These are phyloP conservation scores for Sebastes cheni DNA, from an alignment of 2,797 vertebrate genomes.

Conservation along the genomic window DNA sequence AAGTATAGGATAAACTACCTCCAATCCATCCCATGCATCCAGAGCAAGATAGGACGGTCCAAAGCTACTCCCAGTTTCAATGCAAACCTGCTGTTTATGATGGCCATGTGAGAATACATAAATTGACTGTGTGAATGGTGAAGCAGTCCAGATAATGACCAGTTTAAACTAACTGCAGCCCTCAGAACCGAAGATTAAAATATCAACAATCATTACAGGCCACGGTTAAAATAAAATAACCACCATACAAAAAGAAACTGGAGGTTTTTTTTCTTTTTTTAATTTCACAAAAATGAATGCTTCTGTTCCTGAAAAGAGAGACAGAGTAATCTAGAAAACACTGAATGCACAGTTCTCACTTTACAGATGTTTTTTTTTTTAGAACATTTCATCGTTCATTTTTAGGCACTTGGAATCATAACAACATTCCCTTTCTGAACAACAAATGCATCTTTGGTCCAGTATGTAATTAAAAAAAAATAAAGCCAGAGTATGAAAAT, in stretches of 20 bases:
- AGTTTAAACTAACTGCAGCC: conserved; percentile 20
- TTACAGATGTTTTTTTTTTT: conserved; percentile 58
- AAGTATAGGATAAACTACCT: conserved; percentile 33
- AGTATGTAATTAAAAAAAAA: conserved; percentile 69
- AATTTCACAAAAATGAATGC: conserved; percentile 81
- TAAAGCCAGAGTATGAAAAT: conserved; percentile 74
- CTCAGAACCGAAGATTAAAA: conserved; percentile 13
- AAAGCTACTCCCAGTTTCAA: background rate
- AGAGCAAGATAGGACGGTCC: background rate
- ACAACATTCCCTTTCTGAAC: conserved; percentile 77
- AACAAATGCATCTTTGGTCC: conserved; percentile 84
- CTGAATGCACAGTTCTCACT: conserved; percentile 71
- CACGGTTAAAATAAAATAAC: conserved; percentile 52
- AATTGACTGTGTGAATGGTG: background rate
- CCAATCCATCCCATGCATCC: background rate
- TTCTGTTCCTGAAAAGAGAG: conserved; percentile 79
- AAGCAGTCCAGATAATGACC: conserved; percentile 24
- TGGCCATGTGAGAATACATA: conserved; percentile 7
- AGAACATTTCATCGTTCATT: conserved; percentile 73
- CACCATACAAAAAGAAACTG: conserved; percentile 50
- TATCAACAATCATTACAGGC: conserved; percentile 28
- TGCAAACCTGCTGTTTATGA: conserved; percentile 6
- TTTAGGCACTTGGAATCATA: conserved; percentile 85
- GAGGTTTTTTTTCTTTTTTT: conserved; percentile 69
- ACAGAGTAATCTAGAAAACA: conserved; percentile 76